A percentile compares a stretch with the other conserved stretches of the same genome.
Conservation (phyloP, 2,113 vertebrate species). For the Archocentrus centrarchus region DNA sequence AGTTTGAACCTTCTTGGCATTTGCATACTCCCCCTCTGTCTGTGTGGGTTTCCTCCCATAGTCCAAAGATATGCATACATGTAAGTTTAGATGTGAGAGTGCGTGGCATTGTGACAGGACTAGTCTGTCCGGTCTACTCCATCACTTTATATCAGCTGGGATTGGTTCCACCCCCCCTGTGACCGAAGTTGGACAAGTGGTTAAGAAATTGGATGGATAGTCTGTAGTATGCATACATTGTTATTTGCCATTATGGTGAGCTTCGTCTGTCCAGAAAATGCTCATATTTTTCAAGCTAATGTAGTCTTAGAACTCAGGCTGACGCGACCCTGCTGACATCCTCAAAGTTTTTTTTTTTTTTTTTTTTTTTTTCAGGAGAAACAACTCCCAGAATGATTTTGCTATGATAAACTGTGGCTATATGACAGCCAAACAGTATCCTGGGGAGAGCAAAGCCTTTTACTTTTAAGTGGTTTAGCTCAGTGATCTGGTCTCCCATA, state of each 20-base stretch:
- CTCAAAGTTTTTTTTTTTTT: background rate
- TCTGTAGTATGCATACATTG: background rate
- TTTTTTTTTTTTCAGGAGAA: background rate
- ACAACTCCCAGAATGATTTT: background rate
- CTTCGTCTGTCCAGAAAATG: background rate
- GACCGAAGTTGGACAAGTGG: background rate
- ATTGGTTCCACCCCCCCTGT: background rate
- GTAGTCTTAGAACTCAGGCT: background rate
- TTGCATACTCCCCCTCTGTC: background rate
- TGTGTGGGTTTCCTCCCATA: background rate
- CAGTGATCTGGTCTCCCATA: background rate
- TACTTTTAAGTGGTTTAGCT: constrained; percentile 7
- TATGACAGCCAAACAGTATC: background rate
- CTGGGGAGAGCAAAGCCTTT: constrained; percentile 13
- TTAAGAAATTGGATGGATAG: background rate
- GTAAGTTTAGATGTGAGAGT: background rate
- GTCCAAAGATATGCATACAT: background rate
- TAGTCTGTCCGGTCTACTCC: background rate
- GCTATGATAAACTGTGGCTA: background rate
- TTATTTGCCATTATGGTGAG: background rate
- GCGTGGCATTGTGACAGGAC: background rate
- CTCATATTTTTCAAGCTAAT: background rate
- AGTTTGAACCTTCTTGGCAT: background rate
- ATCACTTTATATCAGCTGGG: background rate
- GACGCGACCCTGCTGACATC: background rate